Evolutionary conservation across 2,888 invertebrate species (phyloP).

Genomic region (Oeneis ivallda): DNA sequence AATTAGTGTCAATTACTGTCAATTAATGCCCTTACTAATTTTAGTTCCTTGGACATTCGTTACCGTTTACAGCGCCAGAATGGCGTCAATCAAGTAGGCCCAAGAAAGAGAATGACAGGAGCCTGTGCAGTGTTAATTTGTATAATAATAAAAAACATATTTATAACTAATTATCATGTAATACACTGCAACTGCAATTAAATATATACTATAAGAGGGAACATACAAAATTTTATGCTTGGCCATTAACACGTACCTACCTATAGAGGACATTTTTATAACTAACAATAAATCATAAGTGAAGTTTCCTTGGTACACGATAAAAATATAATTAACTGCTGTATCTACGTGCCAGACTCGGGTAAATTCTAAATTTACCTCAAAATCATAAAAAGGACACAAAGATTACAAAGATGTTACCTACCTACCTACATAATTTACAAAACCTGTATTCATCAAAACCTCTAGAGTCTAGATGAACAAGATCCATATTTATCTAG

Average conservation of each 20-base stretch:
- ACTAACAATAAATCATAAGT: constrained; percentile 11
- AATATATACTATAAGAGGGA: neutral
- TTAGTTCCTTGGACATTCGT: too few species aligned
- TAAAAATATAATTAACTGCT: neutral
- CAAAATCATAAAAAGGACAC: neutral
- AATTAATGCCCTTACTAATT: too few species aligned
- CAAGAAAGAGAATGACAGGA: too few species aligned
- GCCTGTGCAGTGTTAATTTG: too few species aligned
- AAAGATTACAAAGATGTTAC: neutral
- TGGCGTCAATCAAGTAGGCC: too few species aligned
- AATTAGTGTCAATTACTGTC: too few species aligned
- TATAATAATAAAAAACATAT: too few species aligned
- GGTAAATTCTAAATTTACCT: neutral
- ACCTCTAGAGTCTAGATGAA: constrained; percentile 15
- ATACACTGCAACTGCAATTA: neutral
- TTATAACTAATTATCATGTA: too few species aligned
- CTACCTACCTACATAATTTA: too few species aligned
- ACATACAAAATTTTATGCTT: constrained; percentile 2
- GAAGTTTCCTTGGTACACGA: constrained; percentile 1
- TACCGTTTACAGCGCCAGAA: too few species aligned
- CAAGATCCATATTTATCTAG: neutral
- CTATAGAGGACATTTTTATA: constrained; percentile 6
- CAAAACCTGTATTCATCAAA: neutral
- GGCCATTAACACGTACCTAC: constrained; percentile 5
- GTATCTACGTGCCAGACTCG: constrained; percentile 8